Evolutionary conservation across 2,888 invertebrate genomes (phyloP), one percentile per base, ranked within the genome.

Genomic region (Parelbella ahira): DNA sequence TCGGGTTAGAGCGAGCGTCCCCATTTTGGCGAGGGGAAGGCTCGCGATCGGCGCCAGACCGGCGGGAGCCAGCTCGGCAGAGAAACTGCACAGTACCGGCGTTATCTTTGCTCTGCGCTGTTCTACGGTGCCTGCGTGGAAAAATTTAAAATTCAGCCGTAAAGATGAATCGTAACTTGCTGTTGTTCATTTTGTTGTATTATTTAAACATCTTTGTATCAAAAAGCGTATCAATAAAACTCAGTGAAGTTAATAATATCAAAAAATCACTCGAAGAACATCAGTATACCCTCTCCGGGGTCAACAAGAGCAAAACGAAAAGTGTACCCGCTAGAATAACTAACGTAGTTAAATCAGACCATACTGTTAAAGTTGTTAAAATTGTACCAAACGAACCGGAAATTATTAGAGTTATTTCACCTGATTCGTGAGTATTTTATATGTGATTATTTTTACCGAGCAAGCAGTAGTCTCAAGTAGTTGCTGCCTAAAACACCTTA

Each of bases 371-470:
- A 18, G 34, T 34, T n/a, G n/a, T n/a, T n/a, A n/a, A n/a, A 10
- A 15, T 45, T 42, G n/a, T 20, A 9, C 2, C 6, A 0, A 47
- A 47, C 8, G 54, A 52, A 34, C 60, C 56, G 25, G 50, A 56
- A 24, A 48, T 50, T 24, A 45, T 68, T 3, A 68, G 60, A 53
- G 64, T 77, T 44, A 74, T 83, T 25, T 60, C 68, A 8, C 65
- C 62, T 1, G 53, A 63, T 13, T 54, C 63, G 82, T 83, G 60
- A 75, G 83, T 69, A 51, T n/a, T n/a, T n/a, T n/a, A n/a, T n/a
- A n/a, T n/a, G n/a, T n/a, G n/a, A n/a, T n/a, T n/a, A n/a, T n/a
- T n/a, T n/a, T n/a, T n/a, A n/a, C n/a, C n/a, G n/a, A n/a, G n/a
- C n/a, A n/a, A n/a, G n/a, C n/a, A n/a, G n/a, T n/a, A n/a, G n/a